These are phyloP conservation scores for Tetragnatha versicolor DNA, from an alignment of 1,140 invertebrate species.

Conservation along the genomic window DNA sequence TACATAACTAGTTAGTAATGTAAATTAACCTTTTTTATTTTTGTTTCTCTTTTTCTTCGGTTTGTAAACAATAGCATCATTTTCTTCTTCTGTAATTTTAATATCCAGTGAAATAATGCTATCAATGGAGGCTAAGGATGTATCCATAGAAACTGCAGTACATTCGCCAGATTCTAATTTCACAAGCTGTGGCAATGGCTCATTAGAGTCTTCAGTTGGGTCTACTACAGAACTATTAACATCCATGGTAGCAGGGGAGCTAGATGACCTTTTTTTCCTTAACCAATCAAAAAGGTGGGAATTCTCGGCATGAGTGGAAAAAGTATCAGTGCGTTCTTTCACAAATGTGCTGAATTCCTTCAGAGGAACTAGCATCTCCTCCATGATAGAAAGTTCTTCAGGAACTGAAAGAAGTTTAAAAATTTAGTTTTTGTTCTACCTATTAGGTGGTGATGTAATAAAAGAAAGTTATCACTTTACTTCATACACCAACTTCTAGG, in stretches of 20 bases:
- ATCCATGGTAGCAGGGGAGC: slow-evolving; percentile 10
- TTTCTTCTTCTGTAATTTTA: slow-evolving; percentile 1
- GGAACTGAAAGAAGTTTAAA: slow-evolving; percentile 1
- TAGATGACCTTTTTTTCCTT: slow-evolving; percentile 30
- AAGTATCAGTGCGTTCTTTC: slow-evolving; percentile 34
- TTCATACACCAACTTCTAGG: too few species aligned
- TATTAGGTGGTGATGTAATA: too few species aligned
- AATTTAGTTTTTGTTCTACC: background rate
- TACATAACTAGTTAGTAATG: too few species aligned
- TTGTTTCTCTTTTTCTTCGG: slow-evolving; percentile 44
- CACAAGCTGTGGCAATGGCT: slow-evolving; percentile 24
- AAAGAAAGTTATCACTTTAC: too few species aligned
- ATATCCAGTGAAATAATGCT: background rate
- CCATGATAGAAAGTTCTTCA: slow-evolving; percentile 31
- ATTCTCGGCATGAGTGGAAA: slow-evolving; percentile 1
- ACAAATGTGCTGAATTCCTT: slow-evolving; percentile 26
- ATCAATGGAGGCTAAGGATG: background rate
- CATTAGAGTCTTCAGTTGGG: background rate
- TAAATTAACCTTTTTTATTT: slow-evolving; percentile 44
- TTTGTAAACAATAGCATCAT: slow-evolving; percentile 46
- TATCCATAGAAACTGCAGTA: background rate
- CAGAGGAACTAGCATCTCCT: slow-evolving; percentile 36
- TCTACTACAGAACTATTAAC: background rate
- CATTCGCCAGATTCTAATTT: slow-evolving; percentile 19
- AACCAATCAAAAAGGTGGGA: slow-evolving; percentile 36